Evolutionary conservation across 53 echinoderm and acorn worm genomes (phyloP), one percentile per base, ranked within the genome.

Genomic region (Zoroaster sp.): DNA sequence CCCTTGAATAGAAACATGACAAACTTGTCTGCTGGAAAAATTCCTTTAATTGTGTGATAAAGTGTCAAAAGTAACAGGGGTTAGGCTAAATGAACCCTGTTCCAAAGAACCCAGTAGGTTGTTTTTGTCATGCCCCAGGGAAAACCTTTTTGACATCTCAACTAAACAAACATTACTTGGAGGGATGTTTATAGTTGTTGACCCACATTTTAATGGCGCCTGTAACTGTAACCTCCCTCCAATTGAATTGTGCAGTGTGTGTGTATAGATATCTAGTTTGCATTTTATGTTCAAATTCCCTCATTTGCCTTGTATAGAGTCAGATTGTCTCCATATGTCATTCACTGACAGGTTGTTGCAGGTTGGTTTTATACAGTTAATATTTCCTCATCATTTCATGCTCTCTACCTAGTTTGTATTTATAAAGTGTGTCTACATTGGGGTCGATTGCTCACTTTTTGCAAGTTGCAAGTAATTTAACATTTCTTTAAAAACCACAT

Each of bases 151-250:
- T 66, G 68, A 66, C 44, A 44, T 43, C 41, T 43, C 42, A 67
- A 35, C 67, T 82, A 82, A 82, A 82, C 69, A 82, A 82, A 82
- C 66, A 82, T 68, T 32, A 41, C 68, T 43, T 32, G 82, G 82
- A 18, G 66, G 38, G 14, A 15, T 66, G 82, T 66, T 82, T 82
- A 66, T 34, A 40, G 69, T 53, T 66, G 82, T 82, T 82, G 82
- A 82, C 82, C 82, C 67, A 82, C 44, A 82, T 79, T 79, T 59
- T 40, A 39, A 63, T 35, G 65, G 79, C 65, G 79, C 79, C 79
- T 79, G 79, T 54, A 13, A 1, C 39, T n/a, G 79, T 21, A 23
- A 55, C 17, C 63, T 55, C 59, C 63, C 79, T 14, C 79, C 79
- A 63, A 55, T 79, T 65, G 40, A 79, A 37, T 15, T 10, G 65